These are phyloP conservation scores for Oxyteleia sp. DNA, from an alignment of 2,888 invertebrate species.

Conservation along the genomic window DNA sequence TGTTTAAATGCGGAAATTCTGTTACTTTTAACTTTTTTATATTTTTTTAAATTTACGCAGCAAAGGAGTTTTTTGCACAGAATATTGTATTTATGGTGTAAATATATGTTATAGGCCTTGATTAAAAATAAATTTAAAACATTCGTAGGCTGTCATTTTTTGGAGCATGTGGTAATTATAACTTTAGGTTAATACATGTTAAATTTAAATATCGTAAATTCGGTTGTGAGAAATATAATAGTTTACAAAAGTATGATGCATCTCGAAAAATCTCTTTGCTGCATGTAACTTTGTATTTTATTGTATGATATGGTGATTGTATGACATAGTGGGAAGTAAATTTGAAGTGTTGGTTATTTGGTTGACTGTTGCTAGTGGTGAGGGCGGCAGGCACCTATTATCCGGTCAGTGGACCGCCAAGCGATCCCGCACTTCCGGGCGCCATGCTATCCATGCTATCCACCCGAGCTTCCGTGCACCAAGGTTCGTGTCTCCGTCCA, in stretches of 20 bases:
- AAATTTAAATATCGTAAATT: neutral
- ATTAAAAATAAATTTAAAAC: neutral
- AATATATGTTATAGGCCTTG: conserved; percentile 21
- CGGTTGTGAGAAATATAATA: conserved; percentile 9
- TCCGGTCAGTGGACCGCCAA: conserved; percentile 92
- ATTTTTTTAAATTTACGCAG: conserved; percentile 48
- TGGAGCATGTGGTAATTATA: conserved; percentile 38
- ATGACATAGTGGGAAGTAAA: conserved; percentile 85
- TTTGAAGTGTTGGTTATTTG: conserved; percentile 88
- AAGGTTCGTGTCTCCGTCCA: conserved; percentile 87
- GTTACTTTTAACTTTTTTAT: conserved; percentile 27
- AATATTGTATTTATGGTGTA: conserved; percentile 41
- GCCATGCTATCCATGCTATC: conserved; percentile 87
- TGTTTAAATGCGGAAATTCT: conserved; percentile 16
- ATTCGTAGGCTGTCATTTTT: neutral
- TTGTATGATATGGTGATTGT: conserved; percentile 76
- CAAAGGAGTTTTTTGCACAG: conserved; percentile 68
- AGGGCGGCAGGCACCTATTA: conserved; percentile 97
- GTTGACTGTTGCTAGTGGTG: conserved; percentile 92
- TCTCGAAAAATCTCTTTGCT: conserved; percentile 73
- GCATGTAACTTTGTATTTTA: conserved; percentile 72
- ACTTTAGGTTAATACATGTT: neutral
- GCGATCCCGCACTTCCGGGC: conserved; percentile 89
- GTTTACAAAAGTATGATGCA: conserved; percentile 14
- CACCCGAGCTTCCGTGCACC: conserved; percentile 88